phyloP scores from a whole-genome alignment of 2,113 vertebrate genomes.

The Argyrosomus japonicus region DNA sequence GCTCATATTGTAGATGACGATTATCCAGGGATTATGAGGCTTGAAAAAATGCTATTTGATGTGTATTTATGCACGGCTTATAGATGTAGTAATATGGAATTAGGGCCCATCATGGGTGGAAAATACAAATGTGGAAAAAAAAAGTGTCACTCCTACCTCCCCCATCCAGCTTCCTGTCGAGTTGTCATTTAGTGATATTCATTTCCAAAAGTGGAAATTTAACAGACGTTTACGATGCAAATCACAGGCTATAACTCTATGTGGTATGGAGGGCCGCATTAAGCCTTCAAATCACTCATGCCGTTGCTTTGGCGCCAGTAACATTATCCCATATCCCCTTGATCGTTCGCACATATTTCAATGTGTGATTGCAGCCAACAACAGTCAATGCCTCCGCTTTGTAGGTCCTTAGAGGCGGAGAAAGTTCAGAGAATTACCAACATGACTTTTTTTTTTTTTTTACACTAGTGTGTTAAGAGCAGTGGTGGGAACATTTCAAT shows the following conservation, averaged over 20 bases:
- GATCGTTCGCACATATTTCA: slow-evolving; percentile 71
- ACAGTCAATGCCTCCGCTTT: slow-evolving; percentile 61
- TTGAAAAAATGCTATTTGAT: slow-evolving; percentile 71
- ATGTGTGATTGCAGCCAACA: slow-evolving; percentile 64
- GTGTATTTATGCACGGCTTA: slow-evolving; percentile 82
- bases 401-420: slow-evolving; percentile 51
- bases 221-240: slow-evolving; percentile 83
- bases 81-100: slow-evolving; percentile 78
- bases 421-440: slow-evolving; percentile 69
- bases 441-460: slow-evolving; percentile 53
- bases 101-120: slow-evolving; percentile 70
- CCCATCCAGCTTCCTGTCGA: slow-evolving; percentile 65
- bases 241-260: slow-evolving; percentile 79
- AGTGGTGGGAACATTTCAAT: slow-evolving; percentile 69
- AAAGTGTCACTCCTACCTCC: slow-evolving; percentile 54
- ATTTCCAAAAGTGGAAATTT: slow-evolving; percentile 81
- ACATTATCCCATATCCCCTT: slow-evolving; percentile 64
- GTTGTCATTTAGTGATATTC: slow-evolving; percentile 79
- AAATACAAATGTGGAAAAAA: slow-evolving; percentile 56
- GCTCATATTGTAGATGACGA: slow-evolving; percentile 82
- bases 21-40: slow-evolving; percentile 83
- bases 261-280: slow-evolving; percentile 73
- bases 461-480: slow-evolving; percentile 51
- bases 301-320: slow-evolving; percentile 56
- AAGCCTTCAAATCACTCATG: slow-evolving; percentile 80